phyloP scores from a whole-genome alignment of 2,797 vertebrate species.

The Myotis pilosus region DNA sequence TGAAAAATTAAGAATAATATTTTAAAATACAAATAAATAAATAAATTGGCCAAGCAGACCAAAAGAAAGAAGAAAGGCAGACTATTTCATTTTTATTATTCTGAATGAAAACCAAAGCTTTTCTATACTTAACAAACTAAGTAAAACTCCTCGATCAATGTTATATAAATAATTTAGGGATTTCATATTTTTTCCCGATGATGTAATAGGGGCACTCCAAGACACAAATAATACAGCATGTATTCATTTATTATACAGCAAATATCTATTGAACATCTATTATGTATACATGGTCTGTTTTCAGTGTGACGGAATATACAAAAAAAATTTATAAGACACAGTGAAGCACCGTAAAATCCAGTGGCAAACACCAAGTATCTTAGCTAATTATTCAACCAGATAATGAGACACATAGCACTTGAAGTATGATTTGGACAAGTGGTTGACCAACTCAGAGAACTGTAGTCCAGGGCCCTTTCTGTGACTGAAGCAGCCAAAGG shows the following conservation, averaged over 20 bases:
- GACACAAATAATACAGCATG: constrained; percentile 8
- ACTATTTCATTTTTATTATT: constrained; percentile 31
- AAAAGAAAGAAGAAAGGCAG: background rate
- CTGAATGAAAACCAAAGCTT: background rate
- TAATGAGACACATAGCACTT: background rate
- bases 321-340: background rate
- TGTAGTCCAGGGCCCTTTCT: background rate
- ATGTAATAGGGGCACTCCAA: background rate
- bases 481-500: background rate
- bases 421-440: background rate
- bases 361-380: background rate
- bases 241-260: background rate
- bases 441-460: background rate
- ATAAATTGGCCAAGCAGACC: background rate
- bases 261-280: background rate
- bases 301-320: background rate
- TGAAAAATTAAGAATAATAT: background rate
- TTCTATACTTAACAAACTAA: background rate
- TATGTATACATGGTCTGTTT: background rate
- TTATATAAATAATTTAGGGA: background rate
- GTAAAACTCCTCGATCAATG: background rate
- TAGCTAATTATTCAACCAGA: background rate
- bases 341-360: background rate
- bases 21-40: background rate
- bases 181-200: background rate